phyloP scores from a whole-genome alignment of 2,113 vertebrate species.

The Clinocottus analis region DNA sequence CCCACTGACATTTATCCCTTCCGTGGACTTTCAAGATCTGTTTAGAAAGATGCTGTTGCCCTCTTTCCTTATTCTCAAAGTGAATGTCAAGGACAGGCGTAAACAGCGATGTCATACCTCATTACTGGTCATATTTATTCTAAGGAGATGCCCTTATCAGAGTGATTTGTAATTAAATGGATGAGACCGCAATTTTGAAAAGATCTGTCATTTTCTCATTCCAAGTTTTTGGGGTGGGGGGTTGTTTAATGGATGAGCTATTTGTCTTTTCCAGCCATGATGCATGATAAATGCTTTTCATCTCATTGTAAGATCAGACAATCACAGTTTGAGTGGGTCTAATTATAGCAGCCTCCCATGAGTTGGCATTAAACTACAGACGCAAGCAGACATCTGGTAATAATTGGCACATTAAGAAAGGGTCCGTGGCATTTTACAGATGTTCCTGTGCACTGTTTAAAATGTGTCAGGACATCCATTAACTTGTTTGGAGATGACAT shows the following conservation, averaged over 20 bases:
- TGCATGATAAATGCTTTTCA: slow-evolving; percentile 60
- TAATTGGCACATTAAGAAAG: slow-evolving; percentile 63
- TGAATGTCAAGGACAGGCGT: slow-evolving; percentile 83
- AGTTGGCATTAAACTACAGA: slow-evolving; percentile 67
- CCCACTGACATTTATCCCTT: slow-evolving; percentile 80
- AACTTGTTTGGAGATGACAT: slow-evolving; percentile 49
- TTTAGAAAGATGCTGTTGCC: slow-evolving; percentile 72
- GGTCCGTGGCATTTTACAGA: slow-evolving; percentile 70
- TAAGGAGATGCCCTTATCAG: slow-evolving; percentile 75
- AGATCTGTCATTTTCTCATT: slow-evolving; percentile 62
- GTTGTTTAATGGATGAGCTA: slow-evolving; percentile 58
- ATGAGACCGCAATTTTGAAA: slow-evolving; percentile 71
- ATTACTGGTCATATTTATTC: slow-evolving; percentile 80
- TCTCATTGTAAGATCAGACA: slow-evolving; percentile 67
- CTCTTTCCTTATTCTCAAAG: slow-evolving; percentile 64
- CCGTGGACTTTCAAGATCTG: slow-evolving; percentile 72
- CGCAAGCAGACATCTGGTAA: slow-evolving; percentile 56
- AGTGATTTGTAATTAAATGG: slow-evolving; percentile 72
- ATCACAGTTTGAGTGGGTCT: slow-evolving; percentile 61
- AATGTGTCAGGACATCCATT: slow-evolving; percentile 59
- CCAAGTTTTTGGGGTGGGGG: slow-evolving; percentile 30
- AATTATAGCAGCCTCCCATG: slow-evolving; percentile 70
- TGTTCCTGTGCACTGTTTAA: slow-evolving; percentile 54
- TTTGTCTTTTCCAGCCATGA: slow-evolving; percentile 64
- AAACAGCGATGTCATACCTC: slow-evolving; percentile 73